A percentile compares a stretch with the other conserved stretches of the same genome.
These are phyloP conservation scores for Cydia splendana DNA, from an alignment of 1,140 invertebrate species.

Conservation along the genomic window DNA sequence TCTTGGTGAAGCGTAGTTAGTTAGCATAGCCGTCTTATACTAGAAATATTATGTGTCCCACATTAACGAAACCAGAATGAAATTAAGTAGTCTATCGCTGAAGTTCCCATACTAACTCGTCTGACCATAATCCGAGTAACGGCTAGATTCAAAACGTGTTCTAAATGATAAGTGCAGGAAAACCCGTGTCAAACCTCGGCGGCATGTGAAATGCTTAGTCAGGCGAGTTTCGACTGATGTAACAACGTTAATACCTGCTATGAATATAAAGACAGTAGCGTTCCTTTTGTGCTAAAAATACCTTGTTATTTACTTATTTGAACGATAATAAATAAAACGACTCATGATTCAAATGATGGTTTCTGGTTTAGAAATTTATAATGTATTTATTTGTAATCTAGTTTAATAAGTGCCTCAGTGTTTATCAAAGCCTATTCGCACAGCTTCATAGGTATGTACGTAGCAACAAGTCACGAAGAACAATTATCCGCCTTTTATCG, in stretches of 20 bases:
- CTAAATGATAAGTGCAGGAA: conserved; percentile 16
- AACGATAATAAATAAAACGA: not conserved
- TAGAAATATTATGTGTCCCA: not conserved
- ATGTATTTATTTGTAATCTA: too few species aligned
- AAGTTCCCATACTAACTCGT: not conserved
- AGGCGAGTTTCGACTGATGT: not conserved
- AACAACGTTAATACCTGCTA: conserved; percentile 10
- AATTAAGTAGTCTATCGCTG: not conserved
- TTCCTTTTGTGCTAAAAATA: not conserved
- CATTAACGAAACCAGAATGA: conserved; percentile 1
- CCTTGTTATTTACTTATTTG: not conserved
- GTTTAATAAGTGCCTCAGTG: too few species aligned
- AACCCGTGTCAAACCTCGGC: not conserved
- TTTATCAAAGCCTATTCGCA: too few species aligned
- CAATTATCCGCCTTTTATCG: too few species aligned
- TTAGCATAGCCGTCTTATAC: not conserved
- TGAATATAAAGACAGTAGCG: not conserved
- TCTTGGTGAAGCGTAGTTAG: too few species aligned
- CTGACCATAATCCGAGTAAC: not conserved
- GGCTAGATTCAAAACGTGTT: conserved; percentile 3
- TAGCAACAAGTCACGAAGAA: too few species aligned
- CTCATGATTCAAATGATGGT: too few species aligned
- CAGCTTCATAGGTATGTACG: too few species aligned
- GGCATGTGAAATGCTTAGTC: conserved; percentile 15
- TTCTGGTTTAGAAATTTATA: too few species aligned